Base-by-base conservation (phyloP, 1,140 invertebrate genomes). In the Paralvinella palmiformis region DNA sequence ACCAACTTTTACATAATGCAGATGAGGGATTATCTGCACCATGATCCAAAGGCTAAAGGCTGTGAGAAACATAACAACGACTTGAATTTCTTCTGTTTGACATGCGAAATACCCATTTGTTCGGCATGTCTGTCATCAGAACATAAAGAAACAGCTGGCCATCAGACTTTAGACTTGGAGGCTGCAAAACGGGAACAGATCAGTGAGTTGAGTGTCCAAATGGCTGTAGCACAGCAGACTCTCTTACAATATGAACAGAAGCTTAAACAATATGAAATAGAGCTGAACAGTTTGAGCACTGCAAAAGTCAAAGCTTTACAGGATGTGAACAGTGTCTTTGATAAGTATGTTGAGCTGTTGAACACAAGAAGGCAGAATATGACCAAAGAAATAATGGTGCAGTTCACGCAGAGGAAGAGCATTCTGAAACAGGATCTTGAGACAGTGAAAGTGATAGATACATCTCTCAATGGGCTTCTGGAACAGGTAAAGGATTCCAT, bases 1-100 rank as follows among this genome's bases (percentile, higher is more conserved):
- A 68, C 66, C 1, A 68, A 68, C 55, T 68, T 68, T 48, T 68
- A 68, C 36, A 44, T 68, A 1, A 61, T 31, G 56, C 50, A 68
- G n/a, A 68, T 68, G 63, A 33, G 35, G 32, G 55, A 65, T 62
- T 37, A 44, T 22, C 31, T 22, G 41, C 13, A 41, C 27, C 3
- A 24, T 15, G n/a, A 62, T 48, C 24, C 41, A 41, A 64, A 66
- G 22, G 27, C 29, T 4, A 56, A 45, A 17, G 60, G 37, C 29
- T 66, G 65, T 41, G 29, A 53, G 22, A 65, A 58, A 35, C 65
- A 66, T 45, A 20, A 24, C 7, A 29, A 36, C 22, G 33, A 41
- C 15, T 41, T 66, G 5, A 41, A 37, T 7, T 66, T 57, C 65
- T 66, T 66, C 50, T 66, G 65, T 37, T 56, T 20, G 31, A 63